phyloP scores from a whole-genome alignment of 35 echinoderm and acorn worm species.

The Anneissia japonica region DNA sequence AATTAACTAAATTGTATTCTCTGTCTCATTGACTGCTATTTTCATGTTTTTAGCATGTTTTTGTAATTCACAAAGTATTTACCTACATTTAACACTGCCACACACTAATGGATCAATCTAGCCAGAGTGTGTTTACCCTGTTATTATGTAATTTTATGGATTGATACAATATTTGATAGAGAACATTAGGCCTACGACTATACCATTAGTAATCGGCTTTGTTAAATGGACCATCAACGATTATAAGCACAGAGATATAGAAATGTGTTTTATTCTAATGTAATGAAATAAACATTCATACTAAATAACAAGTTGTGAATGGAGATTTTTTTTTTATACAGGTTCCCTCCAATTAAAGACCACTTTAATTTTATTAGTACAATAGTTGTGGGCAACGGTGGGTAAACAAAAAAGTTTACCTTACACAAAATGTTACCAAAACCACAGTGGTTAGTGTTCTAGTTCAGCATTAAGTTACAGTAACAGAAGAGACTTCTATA shows the following conservation, averaged over 20 bases:
- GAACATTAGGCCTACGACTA: too few relatives aligned
- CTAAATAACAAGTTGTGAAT: neutral
- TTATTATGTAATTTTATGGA: neutral
- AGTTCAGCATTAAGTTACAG: too few relatives aligned
- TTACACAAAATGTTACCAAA: too few relatives aligned
- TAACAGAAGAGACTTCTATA: too few relatives aligned
- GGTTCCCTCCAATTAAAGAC: too few relatives aligned
- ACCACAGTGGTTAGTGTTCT: too few relatives aligned
- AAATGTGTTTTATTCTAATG: neutral
- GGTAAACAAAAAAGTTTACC: too few relatives aligned
- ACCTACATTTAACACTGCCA: neutral
- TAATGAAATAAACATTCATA: neutral
- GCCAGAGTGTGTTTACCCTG: neutral
- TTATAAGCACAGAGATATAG: neutral
- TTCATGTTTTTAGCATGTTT: neutral
- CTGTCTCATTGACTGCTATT: too few relatives aligned
- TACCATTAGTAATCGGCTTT: neutral
- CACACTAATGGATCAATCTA: neutral
- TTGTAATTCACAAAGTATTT: neutral
- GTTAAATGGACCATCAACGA: neutral
- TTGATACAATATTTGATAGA: too few relatives aligned
- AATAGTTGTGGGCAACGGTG: too few relatives aligned
- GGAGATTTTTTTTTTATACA: neutral
- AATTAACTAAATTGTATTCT: too few relatives aligned
- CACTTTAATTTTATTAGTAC: too few relatives aligned